Evolutionary conservation across 2,797 vertebrate species (phyloP), one percentile per base, ranked within the genome.

Genomic region (Sardinella longiceps): DNA sequence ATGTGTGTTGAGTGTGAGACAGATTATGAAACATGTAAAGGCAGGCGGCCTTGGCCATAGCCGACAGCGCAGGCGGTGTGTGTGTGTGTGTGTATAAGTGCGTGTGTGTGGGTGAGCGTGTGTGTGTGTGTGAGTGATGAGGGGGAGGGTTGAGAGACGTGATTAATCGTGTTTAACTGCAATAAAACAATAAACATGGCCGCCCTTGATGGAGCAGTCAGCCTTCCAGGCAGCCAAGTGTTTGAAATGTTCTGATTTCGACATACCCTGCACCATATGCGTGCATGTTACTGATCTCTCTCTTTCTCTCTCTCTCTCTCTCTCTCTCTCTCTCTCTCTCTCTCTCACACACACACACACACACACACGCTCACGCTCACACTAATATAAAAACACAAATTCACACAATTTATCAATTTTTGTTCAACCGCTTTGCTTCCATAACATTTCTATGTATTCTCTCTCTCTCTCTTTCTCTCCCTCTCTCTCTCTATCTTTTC

Each of bases 111-210:
- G 33, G n/a, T 58, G 60, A 81, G 37, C 50, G 77, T 37, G 39
- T 66, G 77, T 60, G 7, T 12, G 25, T 82, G 60, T 53, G 86
- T 88, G 80, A 37, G 63, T 63, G 70, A 87, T 86, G 48, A 83
- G 4, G 23, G 45, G 66, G 84, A 63, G 85, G 80, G 51, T 82
- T 58, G 43, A 80, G 85, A 85, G 85, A 85, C 10, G 48, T 86
- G 89, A 90, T 91, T 92, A 90, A 91, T 90, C 85, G 81, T 80
- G 11, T 37, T 87, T 84, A 48, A 86, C 86, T 89, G 58, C n/a
- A 63, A 87, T 87, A 85, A 89, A 92, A 91, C 90, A 93, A 93
- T 93, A 92, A 93, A 92, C 90, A 92, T 84, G 86, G 84, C 86
- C 83, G 89, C 81, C 84, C 48, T 39, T 81, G 86, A 89, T 81